These are phyloP conservation scores for Mustelus asterias DNA, from an alignment of 2,113 vertebrate species.

Conservation along the genomic window DNA sequence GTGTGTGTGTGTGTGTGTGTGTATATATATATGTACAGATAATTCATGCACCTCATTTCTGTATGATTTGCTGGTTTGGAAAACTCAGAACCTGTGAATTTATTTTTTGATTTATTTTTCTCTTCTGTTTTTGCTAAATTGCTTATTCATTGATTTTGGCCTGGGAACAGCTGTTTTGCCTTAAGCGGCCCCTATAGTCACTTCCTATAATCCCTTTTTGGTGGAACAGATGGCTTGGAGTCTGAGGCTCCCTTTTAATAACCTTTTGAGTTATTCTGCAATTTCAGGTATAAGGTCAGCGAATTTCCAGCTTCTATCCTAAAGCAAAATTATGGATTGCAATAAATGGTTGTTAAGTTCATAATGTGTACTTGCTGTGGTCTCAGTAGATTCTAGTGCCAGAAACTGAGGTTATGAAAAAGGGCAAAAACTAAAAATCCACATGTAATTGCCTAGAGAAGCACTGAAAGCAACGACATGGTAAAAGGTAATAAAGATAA, in stretches of 20 bases:
- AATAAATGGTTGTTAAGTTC: neutral
- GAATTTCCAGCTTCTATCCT: neutral
- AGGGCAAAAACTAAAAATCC: neutral
- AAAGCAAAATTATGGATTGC: conserved; percentile 13
- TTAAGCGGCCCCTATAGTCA: neutral
- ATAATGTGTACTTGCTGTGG: neutral
- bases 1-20: too few species aligned
- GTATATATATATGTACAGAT: neutral
- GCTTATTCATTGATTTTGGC: conserved; percentile 20
- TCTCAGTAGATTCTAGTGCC: neutral
- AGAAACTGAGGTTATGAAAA: neutral
- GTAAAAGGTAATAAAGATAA: neutral
- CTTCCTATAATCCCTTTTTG: neutral
- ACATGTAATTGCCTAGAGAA: neutral
- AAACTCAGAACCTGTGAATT: neutral
- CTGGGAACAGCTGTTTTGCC: conserved; percentile 24
- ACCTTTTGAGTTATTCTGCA: neutral
- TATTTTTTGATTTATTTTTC: neutral
- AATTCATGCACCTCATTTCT: neutral
- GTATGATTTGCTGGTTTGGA: neutral
- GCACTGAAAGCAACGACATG: neutral
- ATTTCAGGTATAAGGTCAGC: neutral
- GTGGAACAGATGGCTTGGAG: conserved; percentile 25
- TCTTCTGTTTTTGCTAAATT: neutral
- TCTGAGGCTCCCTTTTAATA: neutral